phyloP scores from a whole-genome alignment of 2,797 vertebrate genomes.

The Adelosebastes latens region DNA sequence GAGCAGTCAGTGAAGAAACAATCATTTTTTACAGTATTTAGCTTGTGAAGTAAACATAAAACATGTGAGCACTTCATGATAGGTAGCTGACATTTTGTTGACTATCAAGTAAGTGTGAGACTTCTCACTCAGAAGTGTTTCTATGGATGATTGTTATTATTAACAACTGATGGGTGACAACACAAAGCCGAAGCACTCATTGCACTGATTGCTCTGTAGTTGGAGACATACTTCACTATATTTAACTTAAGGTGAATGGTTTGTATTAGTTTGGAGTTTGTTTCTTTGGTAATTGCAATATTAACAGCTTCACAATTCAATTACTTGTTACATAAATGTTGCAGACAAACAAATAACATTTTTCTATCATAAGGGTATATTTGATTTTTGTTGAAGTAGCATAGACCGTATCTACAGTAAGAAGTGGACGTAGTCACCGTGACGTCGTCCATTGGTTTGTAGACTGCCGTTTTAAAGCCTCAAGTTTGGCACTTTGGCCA shows the following conservation, averaged over 20 bases:
- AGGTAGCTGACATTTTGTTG: neutral
- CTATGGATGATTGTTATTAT: neutral
- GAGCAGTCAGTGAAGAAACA: constrained; percentile 18
- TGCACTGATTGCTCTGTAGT: neutral
- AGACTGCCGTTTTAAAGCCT: neutral
- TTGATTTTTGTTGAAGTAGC: neutral
- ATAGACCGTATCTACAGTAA: too few species aligned
- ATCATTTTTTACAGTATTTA: neutral
- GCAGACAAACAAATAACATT: neutral
- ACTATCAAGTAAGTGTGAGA: too few species aligned
- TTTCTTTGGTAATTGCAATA: neutral
- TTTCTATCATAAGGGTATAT: neutral
- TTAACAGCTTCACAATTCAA: neutral
- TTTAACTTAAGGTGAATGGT: neutral
- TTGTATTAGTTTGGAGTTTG: neutral
- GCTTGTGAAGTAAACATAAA: neutral
- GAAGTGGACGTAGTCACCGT: neutral
- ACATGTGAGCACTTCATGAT: neutral
- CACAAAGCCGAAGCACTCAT: constrained; percentile 2
- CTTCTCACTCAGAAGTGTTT: constrained; percentile 1
- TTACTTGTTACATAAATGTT: neutral
- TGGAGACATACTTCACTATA: neutral
- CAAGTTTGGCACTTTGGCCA: too few species aligned
- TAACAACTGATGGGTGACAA: neutral
- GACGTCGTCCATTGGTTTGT: neutral